Evolutionary conservation across 1,140 invertebrate genomes (phyloP), one percentile per base, ranked within the genome.

Genomic region (Sarcophaga bullata): DNA sequence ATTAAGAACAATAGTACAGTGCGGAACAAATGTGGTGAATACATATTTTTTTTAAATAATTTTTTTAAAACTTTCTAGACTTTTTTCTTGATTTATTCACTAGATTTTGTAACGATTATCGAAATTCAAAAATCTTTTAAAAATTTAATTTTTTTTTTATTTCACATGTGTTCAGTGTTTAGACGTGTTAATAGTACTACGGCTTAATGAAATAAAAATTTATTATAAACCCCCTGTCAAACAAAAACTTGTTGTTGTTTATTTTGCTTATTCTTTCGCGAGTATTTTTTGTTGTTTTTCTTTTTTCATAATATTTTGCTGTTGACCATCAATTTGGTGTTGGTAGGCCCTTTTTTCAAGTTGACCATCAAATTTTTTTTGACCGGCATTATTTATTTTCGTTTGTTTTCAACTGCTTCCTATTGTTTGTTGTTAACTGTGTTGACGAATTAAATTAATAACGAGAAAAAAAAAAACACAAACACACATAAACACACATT

Each of bases 151-250:
- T 50, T 11, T 50, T 50, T 50, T 52, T 52, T 0, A 6, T 52
- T 52, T 52, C 62, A 68, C 17, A 68, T 68, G 62, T 68, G 62
- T n/a, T 68, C 7, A 68, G 62, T 37, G 25, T 68, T 68, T 25
- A 68, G 19, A 68, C 62, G 17, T 25, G n/a, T 68, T n/a, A 19
- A 19, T 37, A 37, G 4, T 68, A 68, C 62, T 68, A 68, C 62
- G 17, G 62, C 10, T 68, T 19, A 25, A 58, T 58, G n/a, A 68
- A 19, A 25, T n/a, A 68, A 9, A 68, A 19, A 68, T 68, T 19
- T 68, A 19, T 68, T 68, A 9, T 58, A 58, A 58, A 58, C 54
- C n/a, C 17, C 62, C 25, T 4, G 1, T 37, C 1, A 37, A 19
- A 68, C 13, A 15, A 58, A 58, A 58, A 6, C 4, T 58, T 8